Conservation (phyloP, 2,113 vertebrate species). For the Actinemys pallida region DNA sequence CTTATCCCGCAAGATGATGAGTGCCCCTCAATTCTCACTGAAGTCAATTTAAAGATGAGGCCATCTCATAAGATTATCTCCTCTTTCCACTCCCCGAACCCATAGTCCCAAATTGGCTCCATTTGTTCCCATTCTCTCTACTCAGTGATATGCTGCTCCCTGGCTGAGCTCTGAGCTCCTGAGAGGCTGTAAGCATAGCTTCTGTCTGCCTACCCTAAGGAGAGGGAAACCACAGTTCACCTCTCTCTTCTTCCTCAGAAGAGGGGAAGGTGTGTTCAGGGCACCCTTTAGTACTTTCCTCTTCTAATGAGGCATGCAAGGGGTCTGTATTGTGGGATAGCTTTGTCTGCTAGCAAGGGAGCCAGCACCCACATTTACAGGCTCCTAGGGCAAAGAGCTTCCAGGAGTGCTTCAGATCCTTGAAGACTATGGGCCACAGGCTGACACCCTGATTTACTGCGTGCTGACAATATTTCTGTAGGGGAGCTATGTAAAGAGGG, state of each 20-base stretch:
- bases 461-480: not conserved
- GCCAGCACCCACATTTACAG: not conserved
- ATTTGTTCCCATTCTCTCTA: not conserved
- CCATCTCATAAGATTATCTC: not conserved
- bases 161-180: not conserved
- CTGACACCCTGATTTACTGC: not conserved
- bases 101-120: not conserved
- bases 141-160: not conserved
- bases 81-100: not conserved
- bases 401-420: too few relatives aligned
- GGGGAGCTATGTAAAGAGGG: not conserved
- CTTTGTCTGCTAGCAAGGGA: not conserved
- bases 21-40: too few relatives aligned
- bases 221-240: fast-evolving
- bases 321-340: not conserved
- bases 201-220: not conserved
- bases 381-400: not conserved
- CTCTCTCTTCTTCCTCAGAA: not conserved
- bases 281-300: not conserved
- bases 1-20: too few relatives aligned
- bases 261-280: not conserved
- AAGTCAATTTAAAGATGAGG: too few relatives aligned
- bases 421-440: too few relatives aligned
- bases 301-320: not conserved
- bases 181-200: not conserved